phyloP scores from a whole-genome alignment of 1,140 invertebrate genomes.

The Neodiprion lecontei region DNA sequence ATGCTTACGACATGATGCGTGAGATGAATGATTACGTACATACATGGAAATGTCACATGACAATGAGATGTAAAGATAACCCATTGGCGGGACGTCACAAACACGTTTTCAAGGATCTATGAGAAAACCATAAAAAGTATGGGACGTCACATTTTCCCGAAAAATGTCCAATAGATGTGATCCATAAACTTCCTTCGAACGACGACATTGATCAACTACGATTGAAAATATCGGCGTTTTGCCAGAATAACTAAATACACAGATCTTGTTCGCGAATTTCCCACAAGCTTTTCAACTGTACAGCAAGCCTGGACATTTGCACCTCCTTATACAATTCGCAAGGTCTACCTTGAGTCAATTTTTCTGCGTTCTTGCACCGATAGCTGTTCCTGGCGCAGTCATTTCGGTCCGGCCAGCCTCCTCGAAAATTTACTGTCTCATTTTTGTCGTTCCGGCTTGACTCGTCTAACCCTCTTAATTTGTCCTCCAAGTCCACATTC shows the following conservation, averaged over 20 bases:
- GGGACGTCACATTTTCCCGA: background rate
- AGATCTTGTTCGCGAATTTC: background rate
- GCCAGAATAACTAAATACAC: no score
- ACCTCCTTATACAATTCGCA: background rate
- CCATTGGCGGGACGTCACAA: background rate
- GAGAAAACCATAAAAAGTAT: background rate
- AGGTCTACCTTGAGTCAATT: background rate
- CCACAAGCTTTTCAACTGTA: conserved; percentile 5
- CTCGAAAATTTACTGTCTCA: no score
- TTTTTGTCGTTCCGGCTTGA: background rate
- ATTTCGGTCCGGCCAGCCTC: no score
- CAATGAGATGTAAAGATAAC: background rate
- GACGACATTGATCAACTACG: background rate
- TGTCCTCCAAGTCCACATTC: no score
- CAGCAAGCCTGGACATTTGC: background rate
- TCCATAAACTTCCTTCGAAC: background rate
- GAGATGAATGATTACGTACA: no score
- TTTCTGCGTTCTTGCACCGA: background rate
- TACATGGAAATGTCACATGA: background rate
- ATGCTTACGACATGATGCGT: no score
- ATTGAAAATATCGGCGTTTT: no score
- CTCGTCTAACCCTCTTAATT: no score
- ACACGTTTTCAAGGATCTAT: background rate
- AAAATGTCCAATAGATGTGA: background rate
- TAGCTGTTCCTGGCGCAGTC: no score